Evolutionary conservation across 2,113 vertebrate genomes (phyloP), one percentile per base, ranked within the genome.

Genomic region (Pelmatolapia mariae): DNA sequence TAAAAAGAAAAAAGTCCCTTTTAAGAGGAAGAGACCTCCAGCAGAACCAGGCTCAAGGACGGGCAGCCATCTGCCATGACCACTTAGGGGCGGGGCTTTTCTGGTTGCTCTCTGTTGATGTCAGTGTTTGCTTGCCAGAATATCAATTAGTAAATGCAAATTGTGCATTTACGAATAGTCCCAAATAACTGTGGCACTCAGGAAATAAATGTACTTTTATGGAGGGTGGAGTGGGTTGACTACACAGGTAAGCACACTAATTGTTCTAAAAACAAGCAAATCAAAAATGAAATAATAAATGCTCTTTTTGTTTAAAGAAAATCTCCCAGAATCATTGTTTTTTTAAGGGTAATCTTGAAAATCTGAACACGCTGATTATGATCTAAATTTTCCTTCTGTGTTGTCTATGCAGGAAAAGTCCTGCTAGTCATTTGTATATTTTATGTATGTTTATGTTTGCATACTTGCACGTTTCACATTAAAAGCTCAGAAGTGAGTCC

Each of bases 211-310:
- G 57, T 10, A 31, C 26, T 7, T 7, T 59, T 3, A 29, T 59
- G 56, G 24, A 19, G 29, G 59, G 29, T 19, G 29, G 59, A 0
- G 10, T 36, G 31, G 2, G 61, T 12, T 8, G 31, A 38, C 61
- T 66, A 1, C 61, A 66, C 33, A 66, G 31, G 10, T 66, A 66
- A 38, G 18, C 61, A n/a, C 31, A 5, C 26, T 61, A 31, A 59
- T 31, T 10, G 26, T 61, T 61, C 26, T 31, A 31, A 31, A 61
- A 18, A 6, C 8, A 31, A 61, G 57, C 57, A 61, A 61, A 31
- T 31, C 10, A 61, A 59, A 3, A 10, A 0, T 4, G 1, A 59
- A 59, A 59, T 59, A 10, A 31, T 4, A 59, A 31, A 18, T 59
- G 5, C 0, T 2, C 29, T 7, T 61, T 61, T 33, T 33, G 29